These are phyloP conservation scores for Diplolepis rosae DNA, from an alignment of 2,888 invertebrate species.

Conservation along the genomic window DNA sequence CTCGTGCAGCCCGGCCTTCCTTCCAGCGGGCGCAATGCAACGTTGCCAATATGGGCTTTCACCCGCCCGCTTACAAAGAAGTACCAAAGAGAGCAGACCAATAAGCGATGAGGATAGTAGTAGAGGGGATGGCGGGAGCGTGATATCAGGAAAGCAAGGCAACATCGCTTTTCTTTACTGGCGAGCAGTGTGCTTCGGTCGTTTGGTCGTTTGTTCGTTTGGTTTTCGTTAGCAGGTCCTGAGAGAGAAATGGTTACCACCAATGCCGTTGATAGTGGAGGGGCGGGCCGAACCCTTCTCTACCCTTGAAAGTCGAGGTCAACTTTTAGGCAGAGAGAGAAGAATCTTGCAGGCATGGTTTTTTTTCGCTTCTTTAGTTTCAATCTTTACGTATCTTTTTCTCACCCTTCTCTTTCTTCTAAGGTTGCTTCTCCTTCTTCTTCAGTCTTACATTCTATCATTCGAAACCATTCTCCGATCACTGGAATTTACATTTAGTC, in stretches of 20 bases:
- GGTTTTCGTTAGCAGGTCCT: neutral
- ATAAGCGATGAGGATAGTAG: slow-evolving; percentile 51
- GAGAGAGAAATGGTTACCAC: slow-evolving; percentile 50
- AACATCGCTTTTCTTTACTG: slow-evolving; percentile 61
- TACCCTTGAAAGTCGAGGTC: slow-evolving; percentile 75
- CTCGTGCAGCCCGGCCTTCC: slow-evolving; percentile 51
- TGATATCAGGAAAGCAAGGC: slow-evolving; percentile 56
- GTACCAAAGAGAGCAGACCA: slow-evolving; percentile 65
- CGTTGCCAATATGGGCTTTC: slow-evolving; percentile 71
- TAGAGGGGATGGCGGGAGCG: slow-evolving; percentile 69
- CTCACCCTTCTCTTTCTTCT: slow-evolving; percentile 32
- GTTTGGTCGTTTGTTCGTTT: slow-evolving; percentile 33
- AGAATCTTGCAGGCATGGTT: neutral
- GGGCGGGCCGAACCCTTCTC: slow-evolving; percentile 69
- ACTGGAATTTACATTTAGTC: slow-evolving; percentile 62
- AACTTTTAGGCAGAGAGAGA: slow-evolving; percentile 69
- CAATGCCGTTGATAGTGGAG: slow-evolving; percentile 52
- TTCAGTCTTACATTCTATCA: slow-evolving; percentile 47
- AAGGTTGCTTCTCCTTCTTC: slow-evolving; percentile 25
- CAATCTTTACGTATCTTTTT: slow-evolving; percentile 49
- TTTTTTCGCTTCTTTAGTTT: neutral
- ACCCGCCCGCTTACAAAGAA: slow-evolving; percentile 73
- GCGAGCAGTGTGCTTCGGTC: slow-evolving; percentile 36
- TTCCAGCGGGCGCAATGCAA: slow-evolving; percentile 64
- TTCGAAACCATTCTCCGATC: slow-evolving; percentile 56